A percentile compares a stretch with the other conserved stretches of the same genome.
phyloP scores from a whole-genome alignment of 2,797 vertebrate genomes.

The Chrysolophus pictus region DNA sequence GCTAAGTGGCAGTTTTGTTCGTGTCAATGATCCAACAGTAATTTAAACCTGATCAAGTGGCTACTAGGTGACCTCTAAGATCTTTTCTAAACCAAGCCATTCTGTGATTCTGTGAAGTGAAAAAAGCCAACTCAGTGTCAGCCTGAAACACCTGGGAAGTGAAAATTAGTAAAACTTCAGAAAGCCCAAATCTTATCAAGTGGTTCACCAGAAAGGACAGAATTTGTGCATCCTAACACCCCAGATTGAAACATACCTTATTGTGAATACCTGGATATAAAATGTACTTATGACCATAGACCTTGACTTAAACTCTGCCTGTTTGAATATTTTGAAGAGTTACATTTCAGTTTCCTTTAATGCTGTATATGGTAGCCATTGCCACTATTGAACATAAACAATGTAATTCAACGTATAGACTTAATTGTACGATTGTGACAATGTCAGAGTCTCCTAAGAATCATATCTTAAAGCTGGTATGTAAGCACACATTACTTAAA shows the following conservation, averaged over 20 bases:
- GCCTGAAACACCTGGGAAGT: not conserved
- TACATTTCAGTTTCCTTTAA: constrained; percentile 56
- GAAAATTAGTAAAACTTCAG: not conserved
- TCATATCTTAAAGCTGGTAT: constrained; percentile 47
- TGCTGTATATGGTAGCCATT: constrained; percentile 56
- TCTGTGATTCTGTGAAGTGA: not conserved
- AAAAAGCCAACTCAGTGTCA: not conserved
- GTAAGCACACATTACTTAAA: constrained; percentile 51
- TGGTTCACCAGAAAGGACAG: constrained; percentile 45
- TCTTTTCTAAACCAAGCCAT: not conserved
- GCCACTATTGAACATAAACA: constrained; percentile 39
- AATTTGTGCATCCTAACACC: constrained; percentile 64
- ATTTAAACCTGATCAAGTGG: not conserved
- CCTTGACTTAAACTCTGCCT: constrained; percentile 50
- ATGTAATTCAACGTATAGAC: constrained; percentile 59
- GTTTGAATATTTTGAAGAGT: constrained; percentile 44
- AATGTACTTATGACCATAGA: constrained; percentile 39
- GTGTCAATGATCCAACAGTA: not conserved
- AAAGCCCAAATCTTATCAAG: not conserved
- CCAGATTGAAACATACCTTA: not conserved
- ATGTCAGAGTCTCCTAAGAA: constrained; percentile 54
- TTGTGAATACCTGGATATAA: constrained; percentile 53
- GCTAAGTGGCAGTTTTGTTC: not conserved
- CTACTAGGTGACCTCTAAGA: not conserved
- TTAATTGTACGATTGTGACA: constrained; percentile 55